Conservation (phyloP, 1,140 invertebrate genomes). For the Lycorma delicatula region DNA sequence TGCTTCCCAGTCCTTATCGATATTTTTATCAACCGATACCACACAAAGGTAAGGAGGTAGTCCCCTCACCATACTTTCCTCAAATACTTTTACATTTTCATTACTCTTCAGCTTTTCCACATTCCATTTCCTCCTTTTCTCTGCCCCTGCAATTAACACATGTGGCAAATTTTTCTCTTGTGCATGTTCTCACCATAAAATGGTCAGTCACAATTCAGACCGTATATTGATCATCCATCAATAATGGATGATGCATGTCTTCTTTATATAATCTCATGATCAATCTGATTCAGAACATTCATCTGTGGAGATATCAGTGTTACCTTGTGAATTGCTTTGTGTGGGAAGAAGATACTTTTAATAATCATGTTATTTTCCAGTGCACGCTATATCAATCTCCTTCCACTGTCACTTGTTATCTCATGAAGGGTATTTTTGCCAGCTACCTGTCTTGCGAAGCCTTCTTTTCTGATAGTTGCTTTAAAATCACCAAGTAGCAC, state of each 20-base stretch:
- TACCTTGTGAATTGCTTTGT: background rate
- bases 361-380: background rate
- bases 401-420: background rate
- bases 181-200: too few relatives aligned
- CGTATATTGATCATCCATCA: too few relatives aligned
- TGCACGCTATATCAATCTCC: background rate
- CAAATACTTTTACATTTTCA: too few relatives aligned
- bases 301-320: background rate
- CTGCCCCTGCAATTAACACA: too few relatives aligned
- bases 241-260: conserved; percentile 5
- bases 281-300: background rate
- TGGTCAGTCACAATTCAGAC: too few relatives aligned
- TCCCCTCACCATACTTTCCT: too few relatives aligned
- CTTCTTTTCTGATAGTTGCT: background rate
- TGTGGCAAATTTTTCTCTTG: too few relatives aligned
- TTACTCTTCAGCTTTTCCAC: too few relatives aligned
- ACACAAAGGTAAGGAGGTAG: too few relatives aligned
- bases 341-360: background rate
- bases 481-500: background rate
- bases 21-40: too few relatives aligned
- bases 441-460: background rate
- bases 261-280: background rate
- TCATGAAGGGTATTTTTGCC: background rate
- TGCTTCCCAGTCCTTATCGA: too few relatives aligned
- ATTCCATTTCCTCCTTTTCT: too few relatives aligned